These are phyloP conservation scores for Thymelicus sylvestris DNA, from an alignment of 2,888 invertebrate species.

Conservation along the genomic window DNA sequence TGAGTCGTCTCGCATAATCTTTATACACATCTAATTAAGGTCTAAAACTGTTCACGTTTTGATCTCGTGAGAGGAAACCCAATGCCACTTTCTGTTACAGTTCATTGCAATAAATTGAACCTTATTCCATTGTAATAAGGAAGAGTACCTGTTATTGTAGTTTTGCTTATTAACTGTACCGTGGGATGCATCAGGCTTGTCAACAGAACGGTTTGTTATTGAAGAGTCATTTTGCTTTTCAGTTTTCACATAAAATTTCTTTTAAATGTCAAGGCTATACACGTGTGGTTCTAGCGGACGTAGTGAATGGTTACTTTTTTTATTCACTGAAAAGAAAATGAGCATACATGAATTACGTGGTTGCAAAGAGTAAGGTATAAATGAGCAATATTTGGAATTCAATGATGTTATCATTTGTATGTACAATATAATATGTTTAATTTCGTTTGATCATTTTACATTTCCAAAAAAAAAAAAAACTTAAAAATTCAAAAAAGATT, in stretches of 20 bases:
- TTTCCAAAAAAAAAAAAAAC: too few species aligned
- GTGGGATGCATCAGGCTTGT: constrained; percentile 8
- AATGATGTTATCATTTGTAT: too few species aligned
- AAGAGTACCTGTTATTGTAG: not conserved
- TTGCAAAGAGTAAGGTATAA: too few species aligned
- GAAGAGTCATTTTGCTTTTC: constrained; percentile 3
- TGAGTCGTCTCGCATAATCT: not conserved
- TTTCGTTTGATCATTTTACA: too few species aligned
- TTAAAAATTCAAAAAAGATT: too few species aligned
- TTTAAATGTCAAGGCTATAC: constrained; percentile 1
- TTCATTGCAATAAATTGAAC: constrained; percentile 10
- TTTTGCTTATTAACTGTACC: constrained; percentile 17
- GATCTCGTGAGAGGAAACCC: constrained; percentile 10
- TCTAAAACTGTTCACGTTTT: constrained; percentile 6
- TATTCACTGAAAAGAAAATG: not conserved
- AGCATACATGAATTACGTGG: too few species aligned
- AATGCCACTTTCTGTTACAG: constrained; percentile 2
- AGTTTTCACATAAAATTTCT: constrained; percentile 1
- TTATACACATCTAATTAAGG: constrained; percentile 9
- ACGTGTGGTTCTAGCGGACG: not conserved
- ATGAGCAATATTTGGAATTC: too few species aligned
- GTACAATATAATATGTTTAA: too few species aligned
- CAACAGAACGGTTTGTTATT: constrained; percentile 12
- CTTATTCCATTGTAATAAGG: constrained; percentile 25
- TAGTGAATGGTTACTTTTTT: not conserved